phyloP scores from a whole-genome alignment of 2,113 vertebrate species.

The Mungos mungo region DNA sequence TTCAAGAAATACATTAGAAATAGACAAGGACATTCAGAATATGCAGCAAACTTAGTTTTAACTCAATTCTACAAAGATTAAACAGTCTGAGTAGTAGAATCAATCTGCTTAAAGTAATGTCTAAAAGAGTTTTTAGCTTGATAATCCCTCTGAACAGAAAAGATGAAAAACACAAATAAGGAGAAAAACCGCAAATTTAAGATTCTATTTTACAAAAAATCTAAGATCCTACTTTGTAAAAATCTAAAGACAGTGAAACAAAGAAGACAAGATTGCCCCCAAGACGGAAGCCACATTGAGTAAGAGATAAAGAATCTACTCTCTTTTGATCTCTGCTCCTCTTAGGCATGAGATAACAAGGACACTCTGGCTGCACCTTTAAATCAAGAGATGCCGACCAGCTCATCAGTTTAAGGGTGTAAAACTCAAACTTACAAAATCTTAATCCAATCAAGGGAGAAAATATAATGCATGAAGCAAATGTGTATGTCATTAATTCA shows the following conservation, averaged over 20 bases:
- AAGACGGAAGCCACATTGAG: not conserved
- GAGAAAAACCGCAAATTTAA: not conserved
- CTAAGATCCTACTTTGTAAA: not conserved
- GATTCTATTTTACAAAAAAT: not conserved
- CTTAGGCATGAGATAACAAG: not conserved
- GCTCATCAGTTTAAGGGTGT: not conserved
- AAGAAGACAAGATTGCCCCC: not conserved
- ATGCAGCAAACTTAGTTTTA: not conserved
- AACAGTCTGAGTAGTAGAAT: not conserved
- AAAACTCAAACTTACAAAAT: not conserved
- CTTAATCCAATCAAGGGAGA: not conserved
- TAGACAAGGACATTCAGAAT: not conserved
- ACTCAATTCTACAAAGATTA: not conserved
- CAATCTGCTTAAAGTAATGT: not conserved
- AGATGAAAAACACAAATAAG: not conserved
- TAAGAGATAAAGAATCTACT: not conserved
- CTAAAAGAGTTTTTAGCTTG: not conserved
- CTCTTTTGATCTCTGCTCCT: not conserved
- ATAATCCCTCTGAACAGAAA: not conserved
- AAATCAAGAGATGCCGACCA: not conserved
- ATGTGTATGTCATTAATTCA: not conserved
- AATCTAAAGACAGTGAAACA: not conserved
- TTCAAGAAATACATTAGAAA: slow-evolving; percentile 2
- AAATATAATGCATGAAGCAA: not conserved
- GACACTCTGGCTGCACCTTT: not conserved